Conservation (phyloP, 1,140 invertebrate genomes). For the Musca domestica region DNA sequence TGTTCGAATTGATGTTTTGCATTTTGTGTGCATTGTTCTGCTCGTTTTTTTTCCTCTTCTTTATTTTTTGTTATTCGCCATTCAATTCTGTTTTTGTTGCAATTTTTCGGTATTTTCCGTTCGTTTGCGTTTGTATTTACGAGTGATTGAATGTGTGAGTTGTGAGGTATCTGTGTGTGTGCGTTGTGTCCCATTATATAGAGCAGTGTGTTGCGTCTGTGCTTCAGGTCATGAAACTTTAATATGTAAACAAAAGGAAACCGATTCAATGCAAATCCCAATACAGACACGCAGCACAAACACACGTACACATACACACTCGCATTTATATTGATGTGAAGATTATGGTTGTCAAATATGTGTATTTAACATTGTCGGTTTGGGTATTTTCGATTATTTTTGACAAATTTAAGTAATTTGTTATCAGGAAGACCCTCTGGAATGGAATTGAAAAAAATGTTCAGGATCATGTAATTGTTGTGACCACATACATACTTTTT, state of each 20-base stretch:
- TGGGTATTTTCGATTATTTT: too few relatives aligned
- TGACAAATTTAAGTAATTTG: too few relatives aligned
- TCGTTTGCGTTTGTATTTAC: neutral
- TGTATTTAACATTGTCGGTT: too few relatives aligned
- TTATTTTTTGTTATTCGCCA: neutral
- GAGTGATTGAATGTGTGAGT: neutral
- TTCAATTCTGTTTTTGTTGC: neutral
- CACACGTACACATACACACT: too few relatives aligned
- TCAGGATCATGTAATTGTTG: too few relatives aligned
- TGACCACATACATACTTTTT: too few relatives aligned
- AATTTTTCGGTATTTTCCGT: neutral
- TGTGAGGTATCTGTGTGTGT: neutral
- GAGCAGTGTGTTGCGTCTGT: slow-evolving; percentile 14
- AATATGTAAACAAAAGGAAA: slow-evolving; percentile 14
- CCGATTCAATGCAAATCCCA: slow-evolving; percentile 10
- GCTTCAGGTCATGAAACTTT: slow-evolving; percentile 18
- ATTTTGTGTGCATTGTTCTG: neutral
- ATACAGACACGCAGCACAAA: too few relatives aligned
- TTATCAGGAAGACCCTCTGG: too few relatives aligned
- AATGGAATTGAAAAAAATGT: too few relatives aligned
- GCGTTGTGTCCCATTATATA: neutral
- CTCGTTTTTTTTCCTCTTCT: too few relatives aligned
- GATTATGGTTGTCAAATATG: too few relatives aligned
- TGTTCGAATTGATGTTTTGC: neutral
- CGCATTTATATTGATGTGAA: too few relatives aligned